Percentiles rank a stretch among this genome's conserved stretches.
Conservation (phyloP, 2,797 vertebrate species). For the Poeciliopsis paucimaculata region DNA sequence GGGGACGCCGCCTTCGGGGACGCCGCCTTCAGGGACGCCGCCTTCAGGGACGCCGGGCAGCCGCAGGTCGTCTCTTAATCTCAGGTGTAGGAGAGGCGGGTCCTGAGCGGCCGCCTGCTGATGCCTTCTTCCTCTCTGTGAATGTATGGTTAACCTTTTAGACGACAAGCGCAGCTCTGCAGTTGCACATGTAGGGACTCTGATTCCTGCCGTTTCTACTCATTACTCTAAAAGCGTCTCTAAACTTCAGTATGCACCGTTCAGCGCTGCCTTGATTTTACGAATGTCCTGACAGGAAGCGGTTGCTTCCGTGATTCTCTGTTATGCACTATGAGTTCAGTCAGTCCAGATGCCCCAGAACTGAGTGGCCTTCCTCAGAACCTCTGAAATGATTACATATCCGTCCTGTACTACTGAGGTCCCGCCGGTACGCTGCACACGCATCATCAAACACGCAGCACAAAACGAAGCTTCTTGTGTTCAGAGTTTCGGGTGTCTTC, state of each 20-base stretch:
- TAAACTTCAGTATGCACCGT: slow-evolving; percentile 62
- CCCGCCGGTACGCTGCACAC: slow-evolving; percentile 55
- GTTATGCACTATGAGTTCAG: slow-evolving; percentile 74
- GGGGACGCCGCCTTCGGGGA: slow-evolving; percentile 10
- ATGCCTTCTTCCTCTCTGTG: slow-evolving; percentile 74
- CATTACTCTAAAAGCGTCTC: slow-evolving; percentile 37
- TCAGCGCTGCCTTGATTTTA: slow-evolving; percentile 69
- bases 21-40: not conserved
- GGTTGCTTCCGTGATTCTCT: slow-evolving; percentile 47
- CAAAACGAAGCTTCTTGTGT: too few species aligned
- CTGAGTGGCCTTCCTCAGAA: slow-evolving; percentile 78
- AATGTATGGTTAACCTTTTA: slow-evolving; percentile 78
- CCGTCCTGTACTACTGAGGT: slow-evolving; percentile 36
- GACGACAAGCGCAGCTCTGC: slow-evolving; percentile 43
- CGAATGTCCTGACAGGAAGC: slow-evolving; percentile 66
- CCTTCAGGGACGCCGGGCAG: slow-evolving; percentile 60
- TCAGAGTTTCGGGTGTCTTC: slow-evolving; percentile 13
- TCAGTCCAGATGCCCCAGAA: slow-evolving; percentile 73
- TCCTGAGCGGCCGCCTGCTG: slow-evolving; percentile 62
- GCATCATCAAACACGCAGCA: not conserved
- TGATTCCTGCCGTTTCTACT: slow-evolving; percentile 39
- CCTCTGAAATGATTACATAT: slow-evolving; percentile 36
- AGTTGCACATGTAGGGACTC: slow-evolving; percentile 44
- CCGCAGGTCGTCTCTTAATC: slow-evolving; percentile 21
- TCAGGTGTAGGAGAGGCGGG: slow-evolving; percentile 78